Evolutionary conservation across 2,113 vertebrate species (phyloP).

Genomic region (Rhizomys pruinosus): DNA sequence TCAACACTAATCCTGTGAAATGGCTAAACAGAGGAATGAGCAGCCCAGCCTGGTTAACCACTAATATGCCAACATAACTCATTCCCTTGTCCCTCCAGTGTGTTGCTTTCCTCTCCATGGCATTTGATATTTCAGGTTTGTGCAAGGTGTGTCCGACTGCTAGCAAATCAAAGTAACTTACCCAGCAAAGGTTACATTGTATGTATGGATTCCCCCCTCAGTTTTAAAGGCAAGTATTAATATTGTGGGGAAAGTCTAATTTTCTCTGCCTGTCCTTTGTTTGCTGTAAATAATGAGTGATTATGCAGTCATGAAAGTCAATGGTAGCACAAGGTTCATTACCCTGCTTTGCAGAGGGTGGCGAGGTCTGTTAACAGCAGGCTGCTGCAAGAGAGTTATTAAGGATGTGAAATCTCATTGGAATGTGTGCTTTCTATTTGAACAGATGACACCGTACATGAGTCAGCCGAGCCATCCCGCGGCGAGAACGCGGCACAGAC

Average conservation of each 20-base stretch:
- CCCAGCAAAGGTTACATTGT: neutral
- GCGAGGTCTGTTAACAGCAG: constrained; percentile 83
- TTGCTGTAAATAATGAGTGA: constrained; percentile 84
- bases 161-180: neutral
- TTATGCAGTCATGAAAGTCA: constrained; percentile 86
- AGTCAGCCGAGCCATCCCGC: constrained; percentile 96
- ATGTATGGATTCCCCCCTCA: neutral
- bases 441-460: constrained; percentile 97
- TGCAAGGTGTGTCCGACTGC: neutral
- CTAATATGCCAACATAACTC: constrained; percentile 53
- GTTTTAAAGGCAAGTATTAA: neutral
- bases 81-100: neutral
- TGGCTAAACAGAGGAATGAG: neutral
- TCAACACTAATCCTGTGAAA: constrained; percentile 40
- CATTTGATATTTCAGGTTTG: neutral
- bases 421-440: constrained; percentile 89
- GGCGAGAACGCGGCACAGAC: constrained; percentile 92
- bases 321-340: constrained; percentile 85
- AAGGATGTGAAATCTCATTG: constrained; percentile 86
- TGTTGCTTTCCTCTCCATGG: neutral
- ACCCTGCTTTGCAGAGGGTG: constrained; percentile 84
- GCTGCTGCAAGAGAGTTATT: constrained; percentile 83
- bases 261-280: constrained; percentile 76
- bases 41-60: constrained; percentile 16
- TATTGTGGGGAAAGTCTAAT: constrained; percentile 53